Conservation (phyloP, 2,113 vertebrate genomes). For the Morone saxatilis region DNA sequence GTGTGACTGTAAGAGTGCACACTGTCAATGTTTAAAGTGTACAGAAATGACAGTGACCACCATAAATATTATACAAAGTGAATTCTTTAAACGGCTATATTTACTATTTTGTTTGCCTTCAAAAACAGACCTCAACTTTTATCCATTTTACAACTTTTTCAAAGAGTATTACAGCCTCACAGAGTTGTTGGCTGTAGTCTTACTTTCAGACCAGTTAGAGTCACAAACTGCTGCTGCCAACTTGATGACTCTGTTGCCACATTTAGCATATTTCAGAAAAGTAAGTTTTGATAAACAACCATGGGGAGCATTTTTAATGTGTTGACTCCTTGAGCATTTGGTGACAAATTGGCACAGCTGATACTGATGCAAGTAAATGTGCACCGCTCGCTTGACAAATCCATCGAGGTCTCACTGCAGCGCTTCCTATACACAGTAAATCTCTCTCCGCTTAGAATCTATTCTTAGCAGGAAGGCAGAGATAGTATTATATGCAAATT, state of each 20-base stretch:
- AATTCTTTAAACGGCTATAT: not conserved
- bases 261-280: constrained; percentile 36
- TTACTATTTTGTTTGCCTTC: not conserved
- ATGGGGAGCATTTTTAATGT: constrained; percentile 30
- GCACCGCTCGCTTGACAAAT: constrained; percentile 11
- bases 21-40: too few relatives aligned
- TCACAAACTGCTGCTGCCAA: constrained; percentile 27
- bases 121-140: not conserved
- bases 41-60: too few relatives aligned
- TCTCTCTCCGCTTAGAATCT: constrained; percentile 17
- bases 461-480: constrained; percentile 21
- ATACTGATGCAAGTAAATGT: constrained; percentile 20
- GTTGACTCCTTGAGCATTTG: constrained; percentile 21
- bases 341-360: constrained; percentile 31
- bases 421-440: not conserved
- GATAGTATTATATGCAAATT: constrained; percentile 54
- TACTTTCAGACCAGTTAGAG: constrained; percentile 11
- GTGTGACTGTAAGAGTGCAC: too few relatives aligned
- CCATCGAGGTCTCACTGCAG: constrained; percentile 20
- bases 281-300: constrained; percentile 43
- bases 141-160: not conserved
- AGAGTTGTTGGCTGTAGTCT: not conserved
- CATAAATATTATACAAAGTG: too few relatives aligned
- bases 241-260: constrained; percentile 34
- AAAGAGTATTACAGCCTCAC: not conserved